Evolutionary conservation across 2,797 vertebrate genomes (phyloP).

Genomic region (Manis javanica): DNA sequence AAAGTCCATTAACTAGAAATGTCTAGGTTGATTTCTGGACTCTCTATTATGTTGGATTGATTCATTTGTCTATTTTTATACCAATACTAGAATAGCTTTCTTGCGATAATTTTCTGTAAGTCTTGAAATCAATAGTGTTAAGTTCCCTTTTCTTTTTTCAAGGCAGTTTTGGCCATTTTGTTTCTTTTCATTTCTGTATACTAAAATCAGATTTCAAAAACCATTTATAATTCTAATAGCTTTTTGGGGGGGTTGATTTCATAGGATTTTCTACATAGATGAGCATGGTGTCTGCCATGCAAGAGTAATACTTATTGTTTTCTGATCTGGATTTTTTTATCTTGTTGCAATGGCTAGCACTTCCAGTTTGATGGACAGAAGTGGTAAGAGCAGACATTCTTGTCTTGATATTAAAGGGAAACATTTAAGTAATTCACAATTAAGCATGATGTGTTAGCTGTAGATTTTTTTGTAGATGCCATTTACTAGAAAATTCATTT

Average conservation of each 20-base stretch:
- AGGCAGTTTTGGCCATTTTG: neutral
- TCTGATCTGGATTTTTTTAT: neutral
- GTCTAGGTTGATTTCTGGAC: neutral
- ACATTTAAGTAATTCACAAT: conserved; percentile 26
- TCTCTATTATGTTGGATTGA: neutral
- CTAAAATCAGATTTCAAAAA: neutral
- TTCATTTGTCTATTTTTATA: neutral
- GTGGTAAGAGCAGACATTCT: neutral
- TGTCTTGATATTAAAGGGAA: neutral
- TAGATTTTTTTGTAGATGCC: neutral
- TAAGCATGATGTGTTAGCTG: neutral
- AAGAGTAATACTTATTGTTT: neutral
- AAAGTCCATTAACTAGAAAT: neutral
- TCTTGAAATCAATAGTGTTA: neutral
- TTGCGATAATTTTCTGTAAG: neutral
- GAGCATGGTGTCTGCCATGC: neutral
- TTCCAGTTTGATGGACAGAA: neutral
- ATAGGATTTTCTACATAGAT: neutral
- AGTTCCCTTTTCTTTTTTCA: neutral
- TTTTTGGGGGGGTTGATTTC: neutral
- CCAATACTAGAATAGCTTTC: neutral
- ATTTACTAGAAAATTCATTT: neutral
- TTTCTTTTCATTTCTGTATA: neutral
- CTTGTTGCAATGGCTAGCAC: neutral
- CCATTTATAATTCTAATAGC: neutral